Conservation (phyloP, 2,113 vertebrate genomes). For the Crotalus helleri region DNA sequence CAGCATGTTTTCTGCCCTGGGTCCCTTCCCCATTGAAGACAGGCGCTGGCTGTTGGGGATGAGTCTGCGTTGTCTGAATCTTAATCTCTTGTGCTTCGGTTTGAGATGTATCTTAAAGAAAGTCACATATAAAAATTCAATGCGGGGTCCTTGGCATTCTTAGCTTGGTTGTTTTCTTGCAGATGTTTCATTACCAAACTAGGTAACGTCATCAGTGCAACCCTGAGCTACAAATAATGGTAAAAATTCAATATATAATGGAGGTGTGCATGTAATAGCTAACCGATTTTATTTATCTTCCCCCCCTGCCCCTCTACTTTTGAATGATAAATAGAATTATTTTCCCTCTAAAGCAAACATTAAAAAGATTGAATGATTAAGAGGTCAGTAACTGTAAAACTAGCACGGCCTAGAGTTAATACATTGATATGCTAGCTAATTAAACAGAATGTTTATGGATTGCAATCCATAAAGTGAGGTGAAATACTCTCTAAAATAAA, state of each 20-base stretch:
- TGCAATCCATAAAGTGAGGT: background rate
- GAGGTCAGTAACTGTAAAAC: background rate
- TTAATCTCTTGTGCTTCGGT: no score
- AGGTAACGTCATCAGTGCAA: no score
- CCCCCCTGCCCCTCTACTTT: background rate
- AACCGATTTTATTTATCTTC: background rate
- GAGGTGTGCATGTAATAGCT: background rate
- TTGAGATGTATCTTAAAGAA: no score
- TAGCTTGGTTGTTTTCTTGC: no score
- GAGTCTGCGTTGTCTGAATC: no score
- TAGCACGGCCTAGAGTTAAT: background rate
- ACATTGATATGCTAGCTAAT: background rate
- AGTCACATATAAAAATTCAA: background rate
- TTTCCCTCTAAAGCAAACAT: background rate
- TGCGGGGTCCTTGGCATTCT: no score
- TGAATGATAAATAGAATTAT: background rate
- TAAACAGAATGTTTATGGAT: background rate
- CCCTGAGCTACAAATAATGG: no score
- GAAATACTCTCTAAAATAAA: background rate
- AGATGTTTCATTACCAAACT: no score
- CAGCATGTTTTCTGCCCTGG: no score
- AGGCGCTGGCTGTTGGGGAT: no score
- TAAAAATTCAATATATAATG: background rate
- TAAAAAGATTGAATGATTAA: background rate
- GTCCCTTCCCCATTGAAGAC: no score